phyloP scores from a whole-genome alignment of 2,888 invertebrate genomes.

The Ommatoiulus sabulosus region DNA sequence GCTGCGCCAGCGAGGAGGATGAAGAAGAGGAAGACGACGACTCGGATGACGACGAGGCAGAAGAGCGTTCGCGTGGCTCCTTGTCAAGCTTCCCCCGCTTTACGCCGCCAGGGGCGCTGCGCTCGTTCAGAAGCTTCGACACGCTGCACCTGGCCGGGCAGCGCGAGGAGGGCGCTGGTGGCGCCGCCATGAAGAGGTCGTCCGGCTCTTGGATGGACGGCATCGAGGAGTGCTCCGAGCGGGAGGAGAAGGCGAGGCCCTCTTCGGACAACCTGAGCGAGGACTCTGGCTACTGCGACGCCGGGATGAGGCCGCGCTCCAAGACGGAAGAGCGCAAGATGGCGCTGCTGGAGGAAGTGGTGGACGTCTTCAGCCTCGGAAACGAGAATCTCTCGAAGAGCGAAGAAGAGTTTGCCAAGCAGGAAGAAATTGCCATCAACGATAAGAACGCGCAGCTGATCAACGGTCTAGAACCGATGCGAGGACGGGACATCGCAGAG shows the following conservation, averaged over 20 bases:
- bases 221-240: constrained; percentile 50
- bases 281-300: constrained; percentile 81
- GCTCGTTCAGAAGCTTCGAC: constrained; percentile 71
- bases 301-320: constrained; percentile 23
- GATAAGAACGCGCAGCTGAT: not conserved
- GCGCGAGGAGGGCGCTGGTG: constrained; percentile 8
- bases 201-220: constrained; percentile 40
- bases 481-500: no score
- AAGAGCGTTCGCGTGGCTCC: not conserved
- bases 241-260: constrained; percentile 64
- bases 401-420: no score
- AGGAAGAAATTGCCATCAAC: no score
- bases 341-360: constrained; percentile 34
- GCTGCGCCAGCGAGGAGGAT: constrained; percentile 59
- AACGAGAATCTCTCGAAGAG: not conserved
- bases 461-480: not conserved
- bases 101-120: constrained; percentile 62
- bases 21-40: constrained; percentile 62
- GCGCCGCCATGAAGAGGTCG: not conserved
- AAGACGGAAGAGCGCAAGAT: not conserved
- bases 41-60: not conserved
- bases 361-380: not conserved
- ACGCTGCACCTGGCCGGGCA: constrained; percentile 65
- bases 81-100: constrained; percentile 31
- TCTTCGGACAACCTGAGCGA: constrained; percentile 84